Conservation (phyloP, 2,797 vertebrate genomes). For the Prionace glauca region DNA sequence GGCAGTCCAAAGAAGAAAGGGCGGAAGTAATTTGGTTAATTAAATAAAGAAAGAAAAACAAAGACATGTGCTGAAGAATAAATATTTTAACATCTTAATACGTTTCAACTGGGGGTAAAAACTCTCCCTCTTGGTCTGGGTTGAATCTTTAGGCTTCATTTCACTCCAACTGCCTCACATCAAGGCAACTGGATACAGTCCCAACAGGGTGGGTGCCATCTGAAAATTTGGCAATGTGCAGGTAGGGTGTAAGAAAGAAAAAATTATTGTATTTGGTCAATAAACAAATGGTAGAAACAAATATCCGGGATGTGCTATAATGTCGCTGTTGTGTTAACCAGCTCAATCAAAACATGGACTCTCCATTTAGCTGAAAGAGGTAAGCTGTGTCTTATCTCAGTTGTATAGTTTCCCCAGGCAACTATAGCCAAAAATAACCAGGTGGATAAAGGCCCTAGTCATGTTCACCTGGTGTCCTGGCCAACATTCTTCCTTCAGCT, state of each 20-base stretch:
- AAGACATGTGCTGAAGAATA: slow-evolving; percentile 41
- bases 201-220: background rate
- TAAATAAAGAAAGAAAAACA: slow-evolving; percentile 48
- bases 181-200: background rate
- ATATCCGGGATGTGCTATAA: background rate
- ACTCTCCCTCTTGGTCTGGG: too few species aligned
- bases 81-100: slow-evolving; percentile 16
- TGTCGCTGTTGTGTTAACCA: background rate
- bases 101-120: background rate
- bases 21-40: slow-evolving; percentile 45
- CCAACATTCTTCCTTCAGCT: background rate
- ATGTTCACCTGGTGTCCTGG: background rate
- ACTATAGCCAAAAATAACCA: background rate
- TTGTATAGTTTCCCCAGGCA: background rate
- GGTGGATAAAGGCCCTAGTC: background rate
- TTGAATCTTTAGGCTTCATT: background rate
- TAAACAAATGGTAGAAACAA: background rate
- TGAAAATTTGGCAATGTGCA: background rate
- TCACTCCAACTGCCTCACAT: background rate
- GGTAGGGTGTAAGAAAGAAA: background rate
- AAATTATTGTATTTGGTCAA: background rate
- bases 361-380: background rate
- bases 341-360: background rate
- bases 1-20: slow-evolving; percentile 61
- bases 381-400: background rate